Base-by-base conservation (phyloP, 1,140 invertebrate genomes). In the Lasioglossum baleicum region DNA sequence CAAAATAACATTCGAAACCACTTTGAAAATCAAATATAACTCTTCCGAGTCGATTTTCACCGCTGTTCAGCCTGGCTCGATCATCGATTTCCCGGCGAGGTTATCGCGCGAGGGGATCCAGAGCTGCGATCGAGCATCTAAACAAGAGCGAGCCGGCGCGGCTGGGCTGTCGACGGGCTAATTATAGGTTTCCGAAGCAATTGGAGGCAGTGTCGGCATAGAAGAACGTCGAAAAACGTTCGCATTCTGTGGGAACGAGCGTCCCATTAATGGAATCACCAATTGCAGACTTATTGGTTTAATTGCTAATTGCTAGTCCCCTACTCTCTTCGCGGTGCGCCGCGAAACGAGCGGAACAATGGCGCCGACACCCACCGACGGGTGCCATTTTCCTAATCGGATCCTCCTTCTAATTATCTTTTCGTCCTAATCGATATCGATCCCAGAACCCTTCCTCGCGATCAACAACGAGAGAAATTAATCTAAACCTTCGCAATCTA, bases 271-370 rank as follows among this genome's bases (percentile, higher is more conserved):
- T 87, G 88, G 88, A 91, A 91, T 90, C 89, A 88, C 86, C 87
- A 91, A 90, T 91, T 90, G 89, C 88, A 88, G 85, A 87, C 84
- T 91, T 90, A 91, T 91, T 91, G 89, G 88, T 91, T 91, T 90
- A 91, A 91, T 91, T 91, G 90, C 86, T 91, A 91, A 91, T 91
- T 91, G 90, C 89, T 88, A 90, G 85, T 87, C 81, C 82, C 75
- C 77, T 64, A 75, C 51, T 61, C 44, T 70, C 77, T 69, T 58
- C 71, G 64, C 44, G 51, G 7, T 58, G 20, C 6, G 7, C 58
- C 65, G 51, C 51, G 51, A 53, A 6, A 8, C 20, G 7, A 60
- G 42, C 80, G 61, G 58, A 65, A 83, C 80, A 87, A 89, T 88
- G 85, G 83, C 84, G 88, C 80, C 87, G 82, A 88, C 88, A 87